phyloP scores from a whole-genome alignment of 1,140 invertebrate genomes.

The Papilio polyxenes region DNA sequence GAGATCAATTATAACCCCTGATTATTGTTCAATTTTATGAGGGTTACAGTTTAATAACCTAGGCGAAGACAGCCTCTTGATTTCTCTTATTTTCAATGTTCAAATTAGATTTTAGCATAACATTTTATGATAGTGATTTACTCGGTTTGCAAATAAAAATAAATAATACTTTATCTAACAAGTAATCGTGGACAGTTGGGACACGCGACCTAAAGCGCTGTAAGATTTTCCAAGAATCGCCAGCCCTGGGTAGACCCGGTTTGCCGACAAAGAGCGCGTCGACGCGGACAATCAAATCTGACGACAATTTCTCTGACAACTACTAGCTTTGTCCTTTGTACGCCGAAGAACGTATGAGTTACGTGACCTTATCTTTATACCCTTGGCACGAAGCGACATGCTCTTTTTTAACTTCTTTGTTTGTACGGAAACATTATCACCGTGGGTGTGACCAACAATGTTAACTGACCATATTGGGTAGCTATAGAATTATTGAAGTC shows the following conservation, averaged over 20 bases:
- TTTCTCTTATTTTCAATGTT: too few relatives aligned
- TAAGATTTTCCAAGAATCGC: slow-evolving; percentile 6
- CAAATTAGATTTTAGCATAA: too few relatives aligned
- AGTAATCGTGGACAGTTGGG: neutral
- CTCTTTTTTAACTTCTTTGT: slow-evolving; percentile 42
- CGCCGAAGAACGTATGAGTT: slow-evolving; percentile 44
- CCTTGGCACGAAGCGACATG: slow-evolving; percentile 40
- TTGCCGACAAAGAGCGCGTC: slow-evolving; percentile 69
- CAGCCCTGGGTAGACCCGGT: neutral
- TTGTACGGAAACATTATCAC: slow-evolving; percentile 37
- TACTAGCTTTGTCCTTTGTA: slow-evolving; percentile 59
- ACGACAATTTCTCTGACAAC: slow-evolving; percentile 62
- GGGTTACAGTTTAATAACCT: too few relatives aligned
- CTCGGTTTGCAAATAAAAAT: neutral
- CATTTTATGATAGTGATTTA: neutral
- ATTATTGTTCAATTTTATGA: too few relatives aligned
- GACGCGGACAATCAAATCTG: slow-evolving; percentile 68
- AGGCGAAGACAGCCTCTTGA: too few relatives aligned
- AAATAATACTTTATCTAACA: neutral
- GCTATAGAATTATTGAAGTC: slow-evolving; percentile 11
- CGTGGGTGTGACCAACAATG: slow-evolving; percentile 38
- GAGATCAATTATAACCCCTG: neutral
- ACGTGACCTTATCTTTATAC: slow-evolving; percentile 50
- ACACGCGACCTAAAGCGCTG: neutral
- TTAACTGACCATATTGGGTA: slow-evolving; percentile 14